Conservation (phyloP, 1,140 invertebrate species). For the Scaptomyza graminum region DNA sequence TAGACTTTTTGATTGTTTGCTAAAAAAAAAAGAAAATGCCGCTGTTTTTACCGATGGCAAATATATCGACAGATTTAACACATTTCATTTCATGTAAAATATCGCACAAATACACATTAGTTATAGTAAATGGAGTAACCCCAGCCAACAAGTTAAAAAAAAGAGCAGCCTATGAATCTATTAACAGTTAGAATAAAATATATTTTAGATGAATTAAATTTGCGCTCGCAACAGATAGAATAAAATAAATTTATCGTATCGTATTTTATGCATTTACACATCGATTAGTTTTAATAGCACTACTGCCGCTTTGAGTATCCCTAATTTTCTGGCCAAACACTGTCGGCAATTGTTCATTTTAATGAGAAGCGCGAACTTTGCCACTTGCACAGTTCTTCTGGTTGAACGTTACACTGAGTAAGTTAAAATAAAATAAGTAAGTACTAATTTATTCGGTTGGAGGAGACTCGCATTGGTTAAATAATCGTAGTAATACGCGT, state of each 20-base stretch:
- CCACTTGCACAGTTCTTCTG: background rate
- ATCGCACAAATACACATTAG: too few relatives aligned
- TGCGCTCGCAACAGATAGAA: slow-evolving; percentile 2
- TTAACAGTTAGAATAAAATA: background rate
- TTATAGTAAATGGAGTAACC: too few relatives aligned
- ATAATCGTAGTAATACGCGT: background rate
- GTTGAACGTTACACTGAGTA: slow-evolving; percentile 7
- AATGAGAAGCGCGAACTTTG: background rate
- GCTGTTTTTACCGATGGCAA: too few relatives aligned
- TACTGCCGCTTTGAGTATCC: background rate
- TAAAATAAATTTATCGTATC: background rate
- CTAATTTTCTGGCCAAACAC: background rate
- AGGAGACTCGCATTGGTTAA: background rate
- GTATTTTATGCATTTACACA: background rate
- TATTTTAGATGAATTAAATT: slow-evolving; percentile 5
- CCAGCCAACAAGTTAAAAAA: too few relatives aligned
- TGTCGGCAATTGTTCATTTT: background rate
- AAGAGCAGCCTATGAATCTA: slow-evolving; percentile 7
- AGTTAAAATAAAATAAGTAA: slow-evolving; percentile 3
- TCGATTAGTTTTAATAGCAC: slow-evolving; percentile 11
- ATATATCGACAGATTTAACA: too few relatives aligned
- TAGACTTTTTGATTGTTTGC: background rate
- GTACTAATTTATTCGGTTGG: slow-evolving; percentile 1
- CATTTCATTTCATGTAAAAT: too few relatives aligned
- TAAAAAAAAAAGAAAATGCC: background rate